A percentile compares a stretch with the other conserved stretches of the same genome.
phyloP scores from a whole-genome alignment of 2,888 invertebrate species.

The Helobdella robusta region DNA sequence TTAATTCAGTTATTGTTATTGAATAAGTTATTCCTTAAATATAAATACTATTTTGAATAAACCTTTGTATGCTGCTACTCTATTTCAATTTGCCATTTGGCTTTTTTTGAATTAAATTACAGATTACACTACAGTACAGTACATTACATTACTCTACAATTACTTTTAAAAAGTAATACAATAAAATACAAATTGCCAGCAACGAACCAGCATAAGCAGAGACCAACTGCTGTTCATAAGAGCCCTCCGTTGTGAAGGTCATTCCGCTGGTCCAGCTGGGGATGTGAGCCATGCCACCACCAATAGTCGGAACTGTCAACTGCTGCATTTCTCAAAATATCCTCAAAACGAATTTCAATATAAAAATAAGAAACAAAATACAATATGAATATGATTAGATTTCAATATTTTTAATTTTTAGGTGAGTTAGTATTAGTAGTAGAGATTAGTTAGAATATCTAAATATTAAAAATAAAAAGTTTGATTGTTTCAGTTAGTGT shows the following conservation, averaged over 20 bases:
- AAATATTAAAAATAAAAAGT: too few relatives aligned
- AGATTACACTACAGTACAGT: background rate
- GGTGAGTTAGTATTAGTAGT: too few relatives aligned
- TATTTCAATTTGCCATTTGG: background rate
- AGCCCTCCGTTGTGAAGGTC: conserved; percentile 31
- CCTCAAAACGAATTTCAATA: too few relatives aligned
- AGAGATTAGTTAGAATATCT: too few relatives aligned
- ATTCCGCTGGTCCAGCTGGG: conserved; percentile 33
- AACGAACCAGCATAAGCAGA: conserved; percentile 45
- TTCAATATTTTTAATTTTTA: too few relatives aligned
- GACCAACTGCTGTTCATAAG: conserved; percentile 41
- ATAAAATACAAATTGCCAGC: too few relatives aligned
- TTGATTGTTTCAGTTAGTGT: too few relatives aligned
- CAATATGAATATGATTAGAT: too few relatives aligned
- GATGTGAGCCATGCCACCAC: conserved; percentile 22
- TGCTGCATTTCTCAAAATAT: conserved; percentile 20
- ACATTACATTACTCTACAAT: background rate
- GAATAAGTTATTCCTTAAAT: background rate
- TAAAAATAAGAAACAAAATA: too few relatives aligned
- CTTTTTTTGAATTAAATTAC: background rate
- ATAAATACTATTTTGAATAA: background rate
- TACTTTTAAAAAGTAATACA: too few relatives aligned
- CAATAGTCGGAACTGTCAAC: conserved; percentile 6
- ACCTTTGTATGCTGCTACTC: too few relatives aligned
- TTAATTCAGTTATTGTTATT: background rate